Evolutionary conservation across 2,888 invertebrate species (phyloP).

Genomic region (Xestia rhomboidea): DNA sequence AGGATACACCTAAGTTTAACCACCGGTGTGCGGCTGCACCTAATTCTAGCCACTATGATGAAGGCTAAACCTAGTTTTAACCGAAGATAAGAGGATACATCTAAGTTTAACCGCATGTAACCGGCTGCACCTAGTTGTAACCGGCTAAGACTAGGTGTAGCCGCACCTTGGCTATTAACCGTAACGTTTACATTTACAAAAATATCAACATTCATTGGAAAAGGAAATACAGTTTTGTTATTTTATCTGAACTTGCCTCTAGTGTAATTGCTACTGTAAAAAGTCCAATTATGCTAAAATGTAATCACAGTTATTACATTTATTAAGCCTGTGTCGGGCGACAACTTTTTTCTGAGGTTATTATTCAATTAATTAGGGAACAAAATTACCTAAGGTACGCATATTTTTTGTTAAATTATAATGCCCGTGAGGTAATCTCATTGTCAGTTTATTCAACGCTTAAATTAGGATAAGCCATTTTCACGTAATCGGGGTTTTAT

Average conservation of each 20-base stretch:
- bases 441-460: slow-evolving; percentile 28
- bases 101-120: no score
- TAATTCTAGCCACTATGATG: no score
- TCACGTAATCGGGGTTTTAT: slow-evolving; percentile 33
- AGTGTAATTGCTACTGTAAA: neutral
- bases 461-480: slow-evolving; percentile 34
- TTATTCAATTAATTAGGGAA: slow-evolving; percentile 20
- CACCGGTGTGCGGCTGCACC: no score
- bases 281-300: neutral
- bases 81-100: no score
- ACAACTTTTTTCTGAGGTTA: neutral
- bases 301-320: slow-evolving; percentile 13
- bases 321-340: neutral
- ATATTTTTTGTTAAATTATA: slow-evolving; percentile 16
- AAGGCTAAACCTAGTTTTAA: no score
- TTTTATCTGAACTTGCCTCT: neutral
- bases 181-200: no score
- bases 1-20: no score
- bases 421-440: neutral
- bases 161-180: no score
- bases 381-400: neutral
- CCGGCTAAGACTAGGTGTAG: no score
- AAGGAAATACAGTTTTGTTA: neutral
- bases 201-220: neutral
- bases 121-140: no score